Evolutionary conservation across 2,797 vertebrate species (phyloP).

Genomic region (Gouania willdenowi): DNA sequence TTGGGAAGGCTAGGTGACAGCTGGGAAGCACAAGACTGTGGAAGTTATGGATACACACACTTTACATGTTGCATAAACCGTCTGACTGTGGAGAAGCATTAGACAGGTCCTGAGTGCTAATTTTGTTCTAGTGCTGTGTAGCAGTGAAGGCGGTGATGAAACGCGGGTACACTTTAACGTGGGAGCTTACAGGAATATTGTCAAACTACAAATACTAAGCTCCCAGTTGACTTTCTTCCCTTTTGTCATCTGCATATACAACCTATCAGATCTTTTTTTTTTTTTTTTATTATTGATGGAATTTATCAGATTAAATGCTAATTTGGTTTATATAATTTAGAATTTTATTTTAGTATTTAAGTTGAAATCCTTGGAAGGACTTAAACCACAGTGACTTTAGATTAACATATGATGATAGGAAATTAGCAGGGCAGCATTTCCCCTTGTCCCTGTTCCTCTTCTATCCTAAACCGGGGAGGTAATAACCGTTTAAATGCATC

Average conservation of each 20-base stretch:
- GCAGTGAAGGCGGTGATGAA: conserved; percentile 13
- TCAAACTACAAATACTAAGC: not conserved
- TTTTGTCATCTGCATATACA: too few species aligned
- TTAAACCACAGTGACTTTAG: conserved; percentile 10
- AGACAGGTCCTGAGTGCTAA: conserved; percentile 23
- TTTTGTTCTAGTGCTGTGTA: conserved; percentile 24
- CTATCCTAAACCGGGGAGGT: conserved; percentile 38
- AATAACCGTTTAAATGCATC: conserved; percentile 79
- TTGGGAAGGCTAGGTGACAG: conserved; percentile 60
- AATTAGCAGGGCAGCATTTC: conserved; percentile 34
- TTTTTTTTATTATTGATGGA: not conserved
- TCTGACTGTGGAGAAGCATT: conserved; percentile 31
- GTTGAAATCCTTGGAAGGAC: conserved; percentile 15
- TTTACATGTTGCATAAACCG: conserved; percentile 38
- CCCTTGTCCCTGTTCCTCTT: conserved; percentile 9
- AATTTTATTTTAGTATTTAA: not conserved
- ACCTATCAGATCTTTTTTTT: too few species aligned
- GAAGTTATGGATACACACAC: conserved; percentile 19
- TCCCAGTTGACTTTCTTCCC: not conserved
- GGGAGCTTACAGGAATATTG: conserved; percentile 8
- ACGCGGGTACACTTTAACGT: conserved; percentile 24
- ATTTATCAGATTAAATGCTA: conserved; percentile 5
- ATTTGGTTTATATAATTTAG: conserved; percentile 15
- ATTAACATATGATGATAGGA: conserved; percentile 43
- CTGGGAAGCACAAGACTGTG: conserved; percentile 35